phyloP scores from a whole-genome alignment of 2,113 vertebrate species.

The Picathartes gymnocephalus region DNA sequence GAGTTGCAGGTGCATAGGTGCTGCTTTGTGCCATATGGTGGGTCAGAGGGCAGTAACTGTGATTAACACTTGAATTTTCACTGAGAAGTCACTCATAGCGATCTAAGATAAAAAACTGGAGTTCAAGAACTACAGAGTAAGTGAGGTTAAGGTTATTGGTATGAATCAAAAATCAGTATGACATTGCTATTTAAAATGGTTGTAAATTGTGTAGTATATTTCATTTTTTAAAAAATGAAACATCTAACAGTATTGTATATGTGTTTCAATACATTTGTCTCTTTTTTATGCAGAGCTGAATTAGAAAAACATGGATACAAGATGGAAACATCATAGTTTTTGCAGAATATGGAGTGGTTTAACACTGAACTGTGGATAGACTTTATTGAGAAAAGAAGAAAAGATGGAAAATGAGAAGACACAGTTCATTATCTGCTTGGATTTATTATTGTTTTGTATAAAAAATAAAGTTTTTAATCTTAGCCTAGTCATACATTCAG shows the following conservation, averaged over 20 bases:
- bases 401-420: slow-evolving; percentile 7
- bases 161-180: neutral
- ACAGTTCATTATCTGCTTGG: slow-evolving; percentile 12
- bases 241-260: neutral
- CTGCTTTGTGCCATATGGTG: neutral
- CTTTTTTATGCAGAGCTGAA: slow-evolving; percentile 83
- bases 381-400: slow-evolving; percentile 1
- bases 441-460: slow-evolving; percentile 66
- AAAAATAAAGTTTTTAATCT: slow-evolving; percentile 67
- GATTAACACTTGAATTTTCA: neutral
- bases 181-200: neutral
- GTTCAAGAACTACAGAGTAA: neutral
- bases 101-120: neutral
- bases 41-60: neutral
- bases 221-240: neutral
- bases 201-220: neutral
- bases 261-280: neutral
- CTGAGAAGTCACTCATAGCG: neutral
- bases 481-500: neutral
- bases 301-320: slow-evolving; percentile 99
- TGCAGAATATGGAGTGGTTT: slow-evolving; percentile 11
- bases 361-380: slow-evolving; percentile 55
- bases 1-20: neutral
- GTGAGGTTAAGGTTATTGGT: neutral
- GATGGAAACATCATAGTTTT: slow-evolving; percentile 95